A percentile compares a stretch with the other conserved stretches of the same genome.
These are phyloP conservation scores for Colletes latitarsis DNA, from an alignment of 1,140 invertebrate genomes.

Conservation along the genomic window DNA sequence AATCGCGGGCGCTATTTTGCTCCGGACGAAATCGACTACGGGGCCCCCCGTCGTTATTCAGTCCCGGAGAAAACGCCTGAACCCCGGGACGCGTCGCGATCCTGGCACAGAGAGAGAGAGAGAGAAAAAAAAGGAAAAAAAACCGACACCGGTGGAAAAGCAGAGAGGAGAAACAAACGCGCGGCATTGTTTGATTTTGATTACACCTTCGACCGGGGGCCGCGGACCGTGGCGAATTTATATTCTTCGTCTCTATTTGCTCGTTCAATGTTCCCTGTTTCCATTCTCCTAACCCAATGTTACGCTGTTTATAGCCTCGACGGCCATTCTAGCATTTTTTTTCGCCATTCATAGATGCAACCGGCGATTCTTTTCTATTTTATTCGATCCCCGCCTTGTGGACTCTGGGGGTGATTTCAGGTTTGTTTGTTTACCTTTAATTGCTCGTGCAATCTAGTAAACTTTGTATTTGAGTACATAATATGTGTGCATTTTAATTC, in stretches of 20 bases:
- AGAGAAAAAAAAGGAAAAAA: not conserved
- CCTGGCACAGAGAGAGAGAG: no score
- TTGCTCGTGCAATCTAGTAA: no score
- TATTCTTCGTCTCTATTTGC: not conserved
- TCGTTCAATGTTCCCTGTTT: not conserved
- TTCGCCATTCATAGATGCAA: no score
- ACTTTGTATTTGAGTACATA: no score
- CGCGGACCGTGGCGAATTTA: constrained; percentile 21
- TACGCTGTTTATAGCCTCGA: constrained; percentile 30
- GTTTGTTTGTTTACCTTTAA: no score
- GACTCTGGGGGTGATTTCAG: no score
- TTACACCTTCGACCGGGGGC: constrained; percentile 17
- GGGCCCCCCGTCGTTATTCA: not conserved
- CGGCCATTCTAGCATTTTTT: not conserved
- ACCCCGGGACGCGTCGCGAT: not conserved
- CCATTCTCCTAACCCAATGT: constrained; percentile 27
- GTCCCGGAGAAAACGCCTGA: not conserved
- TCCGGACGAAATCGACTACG: not conserved
- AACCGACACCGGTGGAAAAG: no score
- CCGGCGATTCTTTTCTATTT: no score
- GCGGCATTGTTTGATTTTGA: constrained; percentile 28
- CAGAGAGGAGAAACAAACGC: not conserved
- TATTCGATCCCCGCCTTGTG: no score
- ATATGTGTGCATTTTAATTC: no score
- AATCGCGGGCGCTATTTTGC: constrained; percentile 54